Percentiles rank a stretch among this genome's conserved stretches.
These are phyloP conservation scores for Chelmon rostratus DNA, from an alignment of 2,797 vertebrate species.

Conservation along the genomic window DNA sequence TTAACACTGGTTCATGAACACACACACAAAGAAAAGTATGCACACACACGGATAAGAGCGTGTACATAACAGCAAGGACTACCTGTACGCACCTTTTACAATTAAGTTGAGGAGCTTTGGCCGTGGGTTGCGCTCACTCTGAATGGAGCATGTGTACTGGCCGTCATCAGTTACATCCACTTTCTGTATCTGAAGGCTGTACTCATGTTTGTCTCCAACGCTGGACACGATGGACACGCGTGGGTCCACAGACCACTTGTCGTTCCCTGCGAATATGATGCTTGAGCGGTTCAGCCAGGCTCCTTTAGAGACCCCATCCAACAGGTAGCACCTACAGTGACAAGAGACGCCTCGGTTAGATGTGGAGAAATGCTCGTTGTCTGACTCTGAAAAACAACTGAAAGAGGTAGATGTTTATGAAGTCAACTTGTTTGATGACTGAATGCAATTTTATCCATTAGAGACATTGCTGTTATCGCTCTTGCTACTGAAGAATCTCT, in stretches of 20 bases:
- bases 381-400: background rate
- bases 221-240: constrained; percentile 95
- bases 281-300: constrained; percentile 99
- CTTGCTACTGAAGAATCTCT: background rate
- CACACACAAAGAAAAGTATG: background rate
- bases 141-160: constrained; percentile 96
- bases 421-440: background rate
- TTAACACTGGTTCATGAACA: background rate
- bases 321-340: constrained; percentile 92
- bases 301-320: constrained; percentile 97
- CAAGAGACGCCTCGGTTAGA: constrained; percentile 48
- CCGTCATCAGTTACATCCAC: constrained; percentile 97
- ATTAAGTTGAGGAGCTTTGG: constrained; percentile 96
- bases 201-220: constrained; percentile 92
- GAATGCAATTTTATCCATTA: background rate
- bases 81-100: constrained; percentile 90
- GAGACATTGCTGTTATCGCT: background rate
- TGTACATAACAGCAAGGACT: background rate
- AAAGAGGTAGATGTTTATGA: background rate
- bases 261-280: constrained; percentile 97
- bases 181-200: constrained; percentile 98
- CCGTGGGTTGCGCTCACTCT: constrained; percentile 93
- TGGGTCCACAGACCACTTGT: constrained; percentile 98
- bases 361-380: background rate
- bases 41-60: background rate